These are phyloP conservation scores for Rhagologus leucostigma DNA, from an alignment of 2,113 vertebrate species.

Conservation along the genomic window DNA sequence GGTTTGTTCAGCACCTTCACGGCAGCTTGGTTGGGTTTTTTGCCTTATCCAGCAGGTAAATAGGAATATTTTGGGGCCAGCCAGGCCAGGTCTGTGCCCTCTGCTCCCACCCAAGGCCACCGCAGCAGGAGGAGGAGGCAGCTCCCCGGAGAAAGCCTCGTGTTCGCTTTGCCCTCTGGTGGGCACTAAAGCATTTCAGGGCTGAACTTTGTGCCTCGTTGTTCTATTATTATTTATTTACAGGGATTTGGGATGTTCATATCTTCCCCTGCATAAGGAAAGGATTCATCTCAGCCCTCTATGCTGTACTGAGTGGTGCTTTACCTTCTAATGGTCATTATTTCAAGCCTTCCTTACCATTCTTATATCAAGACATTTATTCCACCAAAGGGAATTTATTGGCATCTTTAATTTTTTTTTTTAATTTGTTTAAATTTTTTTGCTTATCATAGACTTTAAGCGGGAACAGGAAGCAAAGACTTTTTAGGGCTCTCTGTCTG, in stretches of 20 bases:
- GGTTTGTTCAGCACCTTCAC: not conserved
- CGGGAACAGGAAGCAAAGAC: not conserved
- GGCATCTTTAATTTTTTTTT: too few species aligned
- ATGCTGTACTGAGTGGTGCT: not conserved
- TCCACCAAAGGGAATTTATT: not conserved
- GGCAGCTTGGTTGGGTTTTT: not conserved
- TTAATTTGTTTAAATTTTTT: not conserved
- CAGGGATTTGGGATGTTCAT: not conserved
- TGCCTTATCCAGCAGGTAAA: not conserved
- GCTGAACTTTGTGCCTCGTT: not conserved
- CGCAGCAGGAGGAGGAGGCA: not conserved
- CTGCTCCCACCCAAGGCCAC: not conserved
- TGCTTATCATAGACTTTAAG: not conserved
- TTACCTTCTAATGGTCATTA: not conserved
- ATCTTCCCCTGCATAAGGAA: not conserved
- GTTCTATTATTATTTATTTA: not conserved
- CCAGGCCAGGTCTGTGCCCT: not conserved
- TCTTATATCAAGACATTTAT: not conserved
- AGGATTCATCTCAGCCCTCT: not conserved
- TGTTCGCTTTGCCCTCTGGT: not conserved
- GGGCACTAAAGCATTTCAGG: not conserved
- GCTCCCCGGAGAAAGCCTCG: not conserved
- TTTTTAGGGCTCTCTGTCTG: not conserved
- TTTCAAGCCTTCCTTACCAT: not conserved
- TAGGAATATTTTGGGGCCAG: rapidly evolving